Evolutionary conservation across 2,888 invertebrate genomes (phyloP), one percentile per base, ranked within the genome.

Genomic region (Catocala nupta): DNA sequence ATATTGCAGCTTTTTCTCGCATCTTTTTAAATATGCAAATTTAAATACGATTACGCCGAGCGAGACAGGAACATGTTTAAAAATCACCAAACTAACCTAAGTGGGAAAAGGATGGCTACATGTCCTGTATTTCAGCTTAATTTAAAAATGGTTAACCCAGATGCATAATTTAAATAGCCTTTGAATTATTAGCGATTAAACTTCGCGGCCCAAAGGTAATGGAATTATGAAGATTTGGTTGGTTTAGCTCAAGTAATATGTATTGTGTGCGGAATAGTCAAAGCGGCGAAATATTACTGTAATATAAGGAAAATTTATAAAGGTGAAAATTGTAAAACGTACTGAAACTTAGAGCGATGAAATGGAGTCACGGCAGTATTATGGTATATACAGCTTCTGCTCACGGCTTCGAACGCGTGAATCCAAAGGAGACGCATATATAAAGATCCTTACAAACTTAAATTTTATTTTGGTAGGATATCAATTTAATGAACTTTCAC

Each of bases 1-100:
- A 86, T 84, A 87, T 86, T 83, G 84, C 85, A 82, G 78, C 73
- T 74, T 77, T 78, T 70, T 72, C 71, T 68, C 67, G 70, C 75
- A 78, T 75, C 84, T 87, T 86, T 88, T 89, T 82, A 84, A 85
- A 87, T 81, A 89, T 88, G 88, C 84, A 88, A 87, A 88, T 88
- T 86, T 84, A 82, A 86, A 89, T 86, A 76, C 81, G 85, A 87
- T 88, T 85, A 85, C 80, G 73, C 65, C 50, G 78, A 86, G 67
- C 60, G 81, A 72, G 84, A 84, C 25, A 63, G 78, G 50, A 43
- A 59, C 53, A 71, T 68, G 54, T 69, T 63, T 66, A 65, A 67
- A 56, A 55, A 16, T 56, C 50, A 68, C 64, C 55, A 13, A 66
- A 59, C 57, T 59, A 45, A 43, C 16, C 53, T 33, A 25, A 44